Base-by-base conservation (phyloP, 2,797 vertebrate genomes). In the Pseudochirops corinnae region DNA sequence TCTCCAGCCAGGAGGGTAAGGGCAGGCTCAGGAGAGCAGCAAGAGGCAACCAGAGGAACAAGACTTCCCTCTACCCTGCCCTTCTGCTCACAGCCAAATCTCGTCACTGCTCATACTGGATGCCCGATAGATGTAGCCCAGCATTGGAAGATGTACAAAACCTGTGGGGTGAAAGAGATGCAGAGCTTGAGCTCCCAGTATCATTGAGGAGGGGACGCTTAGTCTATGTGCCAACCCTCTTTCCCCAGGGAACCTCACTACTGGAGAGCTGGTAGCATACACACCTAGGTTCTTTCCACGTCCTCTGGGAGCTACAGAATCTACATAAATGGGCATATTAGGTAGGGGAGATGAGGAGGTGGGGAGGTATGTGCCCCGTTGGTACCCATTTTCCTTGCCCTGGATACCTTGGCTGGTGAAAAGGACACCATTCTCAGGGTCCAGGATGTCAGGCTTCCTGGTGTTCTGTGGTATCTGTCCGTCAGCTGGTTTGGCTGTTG, bases 21-120 rank as follows among this genome's bases (percentile, higher is more conserved):
- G 74, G 91, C 14, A 82, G 92, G 91, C 46, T 93, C n/a, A 60
- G 62, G 56, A 46, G 24, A 92, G 50, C 55, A 91, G 58, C 5
- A 5, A 55, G 39, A 56, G 53, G 46, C 24, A 5, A 39, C 62
- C 93, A 13, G 60, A 10, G n/a, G 55, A 46, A 92, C 90, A 87
- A 93, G 87, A 21, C 29, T n/a, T 55, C 92, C 57, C 46, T 56
- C 7, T 1, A 3, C 87, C 60, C 94, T 0, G 0, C 57, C 24
- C 29, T 90, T 0, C 26, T 0, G 0, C 93, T 99, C 99, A 99
- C 95, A 99, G 99, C 99, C 99, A 99, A 98, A 99, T 99, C 98
- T 99, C 99, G 1, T 99, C 99, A 0, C 99, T 99, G 99, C 99
- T 99, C 93, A 98, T 98, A 58, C 99, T 99, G 97, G 99, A 99